Evolutionary conservation across 2,888 invertebrate species (phyloP), one percentile per base, ranked within the genome.

Genomic region (Minunthozetes semirufus): DNA sequence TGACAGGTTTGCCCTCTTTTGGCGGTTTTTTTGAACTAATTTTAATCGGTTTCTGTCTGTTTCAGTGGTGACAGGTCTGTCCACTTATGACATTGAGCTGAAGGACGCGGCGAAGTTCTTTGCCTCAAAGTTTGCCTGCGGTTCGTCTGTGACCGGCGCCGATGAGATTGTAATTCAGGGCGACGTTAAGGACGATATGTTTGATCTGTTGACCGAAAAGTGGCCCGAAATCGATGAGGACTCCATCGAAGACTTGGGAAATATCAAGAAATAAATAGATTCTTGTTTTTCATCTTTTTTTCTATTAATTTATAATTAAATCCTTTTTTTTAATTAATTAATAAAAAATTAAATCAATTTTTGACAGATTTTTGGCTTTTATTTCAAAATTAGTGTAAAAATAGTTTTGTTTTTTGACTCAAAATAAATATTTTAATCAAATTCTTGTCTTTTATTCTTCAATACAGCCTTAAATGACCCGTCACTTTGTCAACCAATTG

Each of bases 141-240:
- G 98, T n/a, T 94, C 96, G 9, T 98, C 98, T 13, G 96, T 99
- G 0, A 97, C 97, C 42, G 97, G 95, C 8, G 94, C 96, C 79
- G 98, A 99, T 87, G 99, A 99, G 85, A 98, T 99, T 82, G 98
- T 99, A 66, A 96, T 99, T 82, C 98, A 99, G 84, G 98, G 97
- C 74, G 97, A 98, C 85, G 95, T 98, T 0, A 97, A 98, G 84
- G 97, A 98, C 86, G 98, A 99, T 80, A 85, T 99, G 29, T 94
- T 95, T 84, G 98, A 99, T 85, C 89, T 98, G 78, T 93, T 99
- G 82, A 94, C 96, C 73, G 97, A 97, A 81, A 99, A 99, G 84
- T 99, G 97, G 97, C 90, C 94, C 74, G 92, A 94, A 88, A 92
- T 94, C 83, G 93, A 93, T 84, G 93, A 93, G 84, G 93, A 94